Percentiles rank a stretch among this genome's conserved stretches.
These are phyloP conservation scores for Asobara japonica DNA, from an alignment of 1,140 invertebrate species.

Conservation along the genomic window DNA sequence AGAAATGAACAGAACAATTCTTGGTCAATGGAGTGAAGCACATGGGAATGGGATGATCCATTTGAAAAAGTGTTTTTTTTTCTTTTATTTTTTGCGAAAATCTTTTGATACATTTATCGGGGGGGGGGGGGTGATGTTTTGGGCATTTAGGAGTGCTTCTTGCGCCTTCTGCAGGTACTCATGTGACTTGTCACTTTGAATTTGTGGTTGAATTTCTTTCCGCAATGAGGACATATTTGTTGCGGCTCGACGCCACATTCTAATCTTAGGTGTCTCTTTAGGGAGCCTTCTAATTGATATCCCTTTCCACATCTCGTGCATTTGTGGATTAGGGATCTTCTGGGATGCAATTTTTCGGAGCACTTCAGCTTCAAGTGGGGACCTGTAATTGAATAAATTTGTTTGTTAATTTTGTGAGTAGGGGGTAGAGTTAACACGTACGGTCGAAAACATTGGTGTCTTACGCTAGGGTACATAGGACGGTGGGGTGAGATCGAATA, in stretches of 20 bases:
- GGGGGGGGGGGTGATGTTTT: background rate
- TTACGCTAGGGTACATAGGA: no score
- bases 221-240: slow-evolving; percentile 59
- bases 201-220: slow-evolving; percentile 58
- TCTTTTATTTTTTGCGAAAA: background rate
- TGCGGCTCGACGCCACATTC: slow-evolving; percentile 48
- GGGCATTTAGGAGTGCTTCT: background rate
- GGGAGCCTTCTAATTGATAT: slow-evolving; percentile 46
- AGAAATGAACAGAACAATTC: background rate
- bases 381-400: slow-evolving; percentile 46
- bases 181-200: slow-evolving; percentile 55
- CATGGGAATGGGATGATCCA: no score
- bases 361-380: slow-evolving; percentile 42
- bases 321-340: slow-evolving; percentile 37
- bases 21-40: no score
- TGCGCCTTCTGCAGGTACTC: slow-evolving; percentile 41
- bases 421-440: background rate
- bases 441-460: no score
- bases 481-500: no score
- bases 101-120: background rate
- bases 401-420: background rate
- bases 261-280: slow-evolving; percentile 57
- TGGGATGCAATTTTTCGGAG: slow-evolving; percentile 35
- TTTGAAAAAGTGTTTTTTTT: no score
- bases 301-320: slow-evolving; percentile 43